Evolutionary conservation across 2,113 vertebrate genomes (phyloP).

Genomic region (Myodes glareolus): DNA sequence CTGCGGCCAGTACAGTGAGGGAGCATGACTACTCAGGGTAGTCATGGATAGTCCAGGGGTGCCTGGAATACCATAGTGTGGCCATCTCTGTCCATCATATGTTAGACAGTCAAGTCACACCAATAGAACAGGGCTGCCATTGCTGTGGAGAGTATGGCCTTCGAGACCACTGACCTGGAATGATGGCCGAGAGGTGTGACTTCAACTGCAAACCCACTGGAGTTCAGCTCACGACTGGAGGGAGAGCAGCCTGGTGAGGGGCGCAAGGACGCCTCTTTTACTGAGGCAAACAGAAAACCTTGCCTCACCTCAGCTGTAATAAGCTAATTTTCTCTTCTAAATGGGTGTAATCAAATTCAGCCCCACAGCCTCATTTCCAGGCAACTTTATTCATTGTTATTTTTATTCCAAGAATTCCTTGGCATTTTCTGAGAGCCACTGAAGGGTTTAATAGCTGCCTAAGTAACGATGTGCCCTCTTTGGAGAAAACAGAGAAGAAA

Average conservation of each 20-base stretch:
- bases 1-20: background rate
- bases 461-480: constrained; percentile 66
- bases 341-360: constrained; percentile 78
- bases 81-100: background rate
- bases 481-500: constrained; percentile 61
- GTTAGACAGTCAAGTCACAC: background rate
- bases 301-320: constrained; percentile 69
- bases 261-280: background rate
- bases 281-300: constrained; percentile 41
- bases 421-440: constrained; percentile 80
- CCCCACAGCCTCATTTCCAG: constrained; percentile 83
- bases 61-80: fast-evolving
- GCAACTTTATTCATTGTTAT: constrained; percentile 82
- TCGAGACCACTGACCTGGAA: background rate
- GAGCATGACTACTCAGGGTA: fast-evolving
- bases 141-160: background rate
- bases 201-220: no score
- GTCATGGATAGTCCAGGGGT: fast-evolving
- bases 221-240: background rate
- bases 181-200: fast-evolving
- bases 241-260: no score
- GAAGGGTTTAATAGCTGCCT: constrained; percentile 79
- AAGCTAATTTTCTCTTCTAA: constrained; percentile 80
- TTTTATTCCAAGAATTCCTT: constrained; percentile 85
- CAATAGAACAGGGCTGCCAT: fast-evolving